A percentile compares a stretch with the other conserved stretches of the same genome.
Evolutionary conservation across 92 coral and sea anemone species (phyloP).

Genomic region (Parazoanthus swiftii): DNA sequence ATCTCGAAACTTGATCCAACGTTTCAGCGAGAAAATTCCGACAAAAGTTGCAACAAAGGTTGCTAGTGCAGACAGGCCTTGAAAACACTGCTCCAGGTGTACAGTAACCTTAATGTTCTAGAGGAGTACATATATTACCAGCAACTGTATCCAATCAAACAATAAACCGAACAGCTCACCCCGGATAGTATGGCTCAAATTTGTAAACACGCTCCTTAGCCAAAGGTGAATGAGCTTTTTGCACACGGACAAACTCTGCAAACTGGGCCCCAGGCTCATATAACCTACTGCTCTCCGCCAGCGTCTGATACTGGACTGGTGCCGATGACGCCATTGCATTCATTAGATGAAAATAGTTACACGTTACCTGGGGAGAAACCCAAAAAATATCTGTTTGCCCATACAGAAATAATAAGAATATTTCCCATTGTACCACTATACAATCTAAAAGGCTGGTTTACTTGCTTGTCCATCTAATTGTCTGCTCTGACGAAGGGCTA

Average conservation of each 20-base stretch:
- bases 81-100: no score
- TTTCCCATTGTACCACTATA: no score
- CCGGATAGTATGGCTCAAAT: conserved; percentile 68
- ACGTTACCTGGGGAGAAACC: conserved; percentile 75
- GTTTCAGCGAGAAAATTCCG: no score
- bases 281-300: conserved; percentile 85
- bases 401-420: neutral
- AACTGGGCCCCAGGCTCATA: conserved; percentile 99
- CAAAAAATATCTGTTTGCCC: neutral
- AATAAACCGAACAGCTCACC: conserved; percentile 1
- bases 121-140: no score
- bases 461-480: neutral
- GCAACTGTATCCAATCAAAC: neutral
- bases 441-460: neutral
- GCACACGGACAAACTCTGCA: conserved; percentile 81
- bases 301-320: conserved; percentile 90
- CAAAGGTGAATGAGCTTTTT: conserved; percentile 69
- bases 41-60: no score
- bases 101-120: no score
- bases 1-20: no score
- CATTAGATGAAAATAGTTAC: conserved; percentile 95
- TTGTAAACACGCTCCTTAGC: conserved; percentile 59
- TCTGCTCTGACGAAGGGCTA: neutral
- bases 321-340: conserved; percentile 76
- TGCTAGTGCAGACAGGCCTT: no score